Evolutionary conservation across 2,888 invertebrate genomes (phyloP).

Genomic region (Drosophila kanekoi): DNA sequence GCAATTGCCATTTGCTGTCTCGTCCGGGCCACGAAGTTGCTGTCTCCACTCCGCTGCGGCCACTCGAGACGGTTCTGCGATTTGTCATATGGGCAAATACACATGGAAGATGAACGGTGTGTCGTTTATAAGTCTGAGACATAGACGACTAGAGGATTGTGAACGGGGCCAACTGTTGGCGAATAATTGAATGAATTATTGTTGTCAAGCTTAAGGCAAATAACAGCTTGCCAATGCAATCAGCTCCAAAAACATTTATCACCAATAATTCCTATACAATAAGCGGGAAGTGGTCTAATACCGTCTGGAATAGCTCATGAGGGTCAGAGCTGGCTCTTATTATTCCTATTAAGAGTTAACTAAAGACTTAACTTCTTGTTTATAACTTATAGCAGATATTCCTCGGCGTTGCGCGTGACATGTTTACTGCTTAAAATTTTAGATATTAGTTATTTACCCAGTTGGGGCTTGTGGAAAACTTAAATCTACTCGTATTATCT

Average conservation of each 20-base stretch:
- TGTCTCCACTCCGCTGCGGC: slow-evolving; percentile 3
- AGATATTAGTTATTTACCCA: no score
- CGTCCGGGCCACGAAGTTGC: slow-evolving; percentile 25
- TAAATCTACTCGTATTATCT: no score
- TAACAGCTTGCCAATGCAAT: slow-evolving; percentile 40
- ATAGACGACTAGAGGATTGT: slow-evolving; percentile 3
- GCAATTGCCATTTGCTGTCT: slow-evolving; percentile 39
- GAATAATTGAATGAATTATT: slow-evolving; percentile 63
- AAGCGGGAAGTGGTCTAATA: slow-evolving; percentile 2
- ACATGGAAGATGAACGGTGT: slow-evolving; percentile 69
- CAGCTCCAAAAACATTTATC: slow-evolving; percentile 29
- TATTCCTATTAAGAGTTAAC: slow-evolving; percentile 3
- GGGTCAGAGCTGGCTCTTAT: not conserved
- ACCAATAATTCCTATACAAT: slow-evolving; percentile 27
- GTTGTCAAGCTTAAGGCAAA: slow-evolving; percentile 34
- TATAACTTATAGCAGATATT: no score
- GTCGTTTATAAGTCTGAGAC: slow-evolving; percentile 33
- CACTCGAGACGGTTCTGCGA: slow-evolving; percentile 68
- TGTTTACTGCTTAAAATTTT: no score
- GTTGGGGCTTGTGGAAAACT: no score
- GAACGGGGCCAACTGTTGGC: slow-evolving; percentile 20
- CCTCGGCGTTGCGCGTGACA: no score
- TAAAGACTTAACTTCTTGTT: no score
- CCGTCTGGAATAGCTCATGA: not conserved
- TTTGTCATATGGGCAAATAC: slow-evolving; percentile 78